Evolutionary conservation across 2,113 vertebrate genomes (phyloP), one percentile per base, ranked within the genome.

Genomic region (Dicrurus megarhynchus): DNA sequence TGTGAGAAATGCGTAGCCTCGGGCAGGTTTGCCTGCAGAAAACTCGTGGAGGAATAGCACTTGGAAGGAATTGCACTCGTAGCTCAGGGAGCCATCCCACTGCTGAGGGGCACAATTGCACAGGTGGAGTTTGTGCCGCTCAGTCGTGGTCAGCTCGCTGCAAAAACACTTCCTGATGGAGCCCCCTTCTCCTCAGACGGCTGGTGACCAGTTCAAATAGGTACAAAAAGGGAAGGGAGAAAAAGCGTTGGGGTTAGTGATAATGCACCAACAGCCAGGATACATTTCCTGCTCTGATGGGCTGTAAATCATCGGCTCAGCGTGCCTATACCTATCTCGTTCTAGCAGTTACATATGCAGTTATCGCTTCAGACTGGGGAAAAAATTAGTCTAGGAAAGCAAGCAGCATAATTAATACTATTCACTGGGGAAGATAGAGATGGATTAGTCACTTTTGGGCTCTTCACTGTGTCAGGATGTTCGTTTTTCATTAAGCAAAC

Each of bases 361-460:
- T 77, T 91, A 92, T 68, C 84, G n/a, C 46, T 94, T 96, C 88
- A 93, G 81, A 90, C 70, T 47, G 71, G 18, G 56, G 47, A 81
- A 95, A 95, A 76, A 95, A 93, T 37, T 65, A 88, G 77, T 88
- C 53, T 15, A 94, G 82, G 89, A 97, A 90, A 89, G 70, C 79
- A 89, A 97, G 91, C 60, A 92, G 59, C 41, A 59, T 94, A 93
- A 89, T 93, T 83, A 95, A 97, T 93, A 93, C 87, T 93, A 76
- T 95, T 96, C 86, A 52, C 85, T 46, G n/a, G 59, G 88, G 84
- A 81, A 91, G 75, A 93, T 11, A 39, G 95, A 92, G 81, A 75
- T 87, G 44, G 73, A 90, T 97, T 97, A 97, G 76, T 94, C 90
- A 96, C 89, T 95, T 97, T 77, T 67, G 76, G 87, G 71, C 93